Evolutionary conservation across 2,797 vertebrate species (phyloP), one percentile per base, ranked within the genome.

Genomic region (Morus bassanus): DNA sequence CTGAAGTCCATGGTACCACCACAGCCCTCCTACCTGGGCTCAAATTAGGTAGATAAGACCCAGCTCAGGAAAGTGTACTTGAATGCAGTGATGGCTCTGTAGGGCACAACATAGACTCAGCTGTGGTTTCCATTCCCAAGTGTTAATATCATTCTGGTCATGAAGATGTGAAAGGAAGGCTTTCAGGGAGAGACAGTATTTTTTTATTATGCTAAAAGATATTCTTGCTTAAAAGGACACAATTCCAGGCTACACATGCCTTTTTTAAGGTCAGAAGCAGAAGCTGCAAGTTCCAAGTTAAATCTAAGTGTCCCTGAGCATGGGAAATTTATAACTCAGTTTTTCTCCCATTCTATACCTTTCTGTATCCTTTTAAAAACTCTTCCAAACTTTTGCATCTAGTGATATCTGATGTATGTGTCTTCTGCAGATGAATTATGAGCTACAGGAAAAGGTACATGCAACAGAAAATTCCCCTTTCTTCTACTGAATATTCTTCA

Each of bases 31-130:
- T n/a, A 8, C 51, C 51, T 45, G 35, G 39, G 33, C 61, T 75
- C 54, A 14, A 16, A 18, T 51, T 13, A 54, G 18, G 41, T n/a
- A 16, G 30, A 9, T n/a, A 43, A 69, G 41, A 67, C 35, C 15
- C 68, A 83, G 51, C 50, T 78, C 37, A 72, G 77, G 54, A 70
- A 30, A n/a, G 16, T 4, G 18, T 24, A 8, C 13, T 2, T 27
- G 73, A 41, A 45, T 6, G 13, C 2, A 1, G 28, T 14, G 41
- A 21, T 24, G 67, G 19, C 37, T 74, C 56, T 33, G 46, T 23
- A 33, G 39, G 43, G 27, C 5, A 28, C 2, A 2, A 5, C 1
- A 9, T 8, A 79, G 23, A 5, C 18, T 76, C 2, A 1, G 13
- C 65, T 61, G 43, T 0, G 1, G 10, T 46, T 79, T 33, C 85